phyloP scores from a whole-genome alignment of 37 sponge, comb jelly and placozoan genomes.

The Eunapius fragilis region DNA sequence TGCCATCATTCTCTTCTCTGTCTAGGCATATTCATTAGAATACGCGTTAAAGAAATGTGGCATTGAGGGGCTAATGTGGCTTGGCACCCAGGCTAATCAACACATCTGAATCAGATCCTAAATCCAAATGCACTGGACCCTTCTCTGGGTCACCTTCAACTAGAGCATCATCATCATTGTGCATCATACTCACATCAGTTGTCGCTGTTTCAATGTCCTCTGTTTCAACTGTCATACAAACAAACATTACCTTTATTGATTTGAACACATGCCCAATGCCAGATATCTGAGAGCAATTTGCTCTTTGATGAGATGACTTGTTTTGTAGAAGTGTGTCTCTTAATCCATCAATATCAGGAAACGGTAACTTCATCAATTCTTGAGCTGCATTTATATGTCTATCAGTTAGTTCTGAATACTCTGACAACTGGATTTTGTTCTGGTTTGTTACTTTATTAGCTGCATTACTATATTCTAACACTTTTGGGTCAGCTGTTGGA shows the following conservation, averaged over 20 bases:
- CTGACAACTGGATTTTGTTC: too few relatives aligned
- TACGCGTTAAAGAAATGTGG: not conserved
- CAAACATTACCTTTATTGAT: too few relatives aligned
- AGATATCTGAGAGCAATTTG: too few relatives aligned
- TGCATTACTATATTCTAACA: not conserved
- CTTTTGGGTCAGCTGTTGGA: not conserved
- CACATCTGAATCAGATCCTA: not conserved
- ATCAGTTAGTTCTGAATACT: too few relatives aligned
- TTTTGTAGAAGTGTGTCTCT: too few relatives aligned
- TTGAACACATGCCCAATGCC: too few relatives aligned
- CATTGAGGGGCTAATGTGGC: not conserved
- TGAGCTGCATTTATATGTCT: too few relatives aligned
- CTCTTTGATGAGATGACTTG: too few relatives aligned
- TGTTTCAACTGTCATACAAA: not conserved
- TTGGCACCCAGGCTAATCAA: not conserved
- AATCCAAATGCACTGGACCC: not conserved
- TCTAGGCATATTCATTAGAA: not conserved
- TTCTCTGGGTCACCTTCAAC: not conserved
- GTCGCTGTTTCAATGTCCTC: not conserved
- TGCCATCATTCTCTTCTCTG: not conserved
- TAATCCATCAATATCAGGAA: too few relatives aligned
- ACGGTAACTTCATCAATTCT: too few relatives aligned
- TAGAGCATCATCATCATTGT: not conserved
- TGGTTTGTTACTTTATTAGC: too few relatives aligned
- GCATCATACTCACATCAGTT: not conserved